A percentile compares a stretch with the other conserved stretches of the same genome.
Conservation (phyloP, 2,797 vertebrate genomes). For the Erethizon dorsatum region DNA sequence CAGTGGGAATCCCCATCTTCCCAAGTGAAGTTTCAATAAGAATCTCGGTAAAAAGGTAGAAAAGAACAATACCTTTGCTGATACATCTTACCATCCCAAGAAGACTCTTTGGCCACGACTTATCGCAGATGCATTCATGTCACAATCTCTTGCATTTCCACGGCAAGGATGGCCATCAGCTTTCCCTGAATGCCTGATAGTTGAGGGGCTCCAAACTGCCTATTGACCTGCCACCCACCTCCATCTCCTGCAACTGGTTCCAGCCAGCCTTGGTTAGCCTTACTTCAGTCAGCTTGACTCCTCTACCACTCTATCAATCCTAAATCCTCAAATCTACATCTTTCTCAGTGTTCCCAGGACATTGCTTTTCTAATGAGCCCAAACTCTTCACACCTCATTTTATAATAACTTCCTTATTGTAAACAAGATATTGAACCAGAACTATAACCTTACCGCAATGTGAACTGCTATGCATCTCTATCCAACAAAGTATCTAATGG, state of each 20-base stretch:
- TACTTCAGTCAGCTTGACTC: neutral
- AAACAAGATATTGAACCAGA: neutral
- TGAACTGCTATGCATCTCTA: neutral
- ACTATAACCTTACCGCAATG: neutral
- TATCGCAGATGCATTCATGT: neutral
- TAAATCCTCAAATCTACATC: neutral
- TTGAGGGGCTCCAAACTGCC: neutral
- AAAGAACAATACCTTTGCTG: neutral
- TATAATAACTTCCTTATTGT: neutral
- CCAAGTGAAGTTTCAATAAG: neutral
- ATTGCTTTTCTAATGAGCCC: neutral
- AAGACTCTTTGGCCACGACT: neutral
- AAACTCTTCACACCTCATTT: neutral
- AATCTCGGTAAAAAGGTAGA: neutral
- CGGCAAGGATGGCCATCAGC: no score
- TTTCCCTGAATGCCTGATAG: neutral
- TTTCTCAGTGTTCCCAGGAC: neutral
- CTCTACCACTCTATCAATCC: neutral
- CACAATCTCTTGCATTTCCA: neutral
- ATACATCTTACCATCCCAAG: neutral
- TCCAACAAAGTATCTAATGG: neutral
- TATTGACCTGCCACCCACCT: neutral
- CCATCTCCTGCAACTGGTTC: neutral
- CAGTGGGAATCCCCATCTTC: neutral
- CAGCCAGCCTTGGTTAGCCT: neutral